phyloP scores from a whole-genome alignment of 2,797 vertebrate species.

The Hydrophis major region DNA sequence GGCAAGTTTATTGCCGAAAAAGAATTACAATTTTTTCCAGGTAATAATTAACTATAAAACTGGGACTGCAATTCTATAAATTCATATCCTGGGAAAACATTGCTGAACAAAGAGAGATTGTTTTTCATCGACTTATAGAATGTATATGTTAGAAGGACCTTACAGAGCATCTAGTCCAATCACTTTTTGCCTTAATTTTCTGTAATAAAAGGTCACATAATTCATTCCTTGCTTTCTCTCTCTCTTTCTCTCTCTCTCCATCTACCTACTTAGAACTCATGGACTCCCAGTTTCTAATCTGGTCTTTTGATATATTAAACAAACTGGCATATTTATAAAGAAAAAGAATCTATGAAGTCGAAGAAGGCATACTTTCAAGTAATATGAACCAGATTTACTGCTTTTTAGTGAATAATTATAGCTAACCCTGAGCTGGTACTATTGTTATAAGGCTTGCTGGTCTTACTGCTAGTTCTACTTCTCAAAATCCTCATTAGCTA shows the following conservation, averaged over 20 bases:
- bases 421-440: neutral
- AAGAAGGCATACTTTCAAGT: neutral
- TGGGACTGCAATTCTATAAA: neutral
- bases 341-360: neutral
- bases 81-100: neutral
- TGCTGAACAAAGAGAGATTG: neutral
- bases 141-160: neutral
- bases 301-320: neutral
- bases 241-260: neutral
- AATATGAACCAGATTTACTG: neutral
- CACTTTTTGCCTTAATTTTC: neutral
- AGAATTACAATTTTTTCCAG: neutral
- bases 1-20: slow-evolving; percentile 17
- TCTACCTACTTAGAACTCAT: neutral
- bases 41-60: slow-evolving; percentile 16
- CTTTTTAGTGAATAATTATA: neutral
- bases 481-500: neutral
- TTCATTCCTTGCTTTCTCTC: neutral
- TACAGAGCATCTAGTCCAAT: neutral
- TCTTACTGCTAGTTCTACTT: neutral
- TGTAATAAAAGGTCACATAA: neutral
- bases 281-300: neutral
- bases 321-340: neutral
- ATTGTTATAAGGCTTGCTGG: neutral
- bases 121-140: neutral